Evolutionary conservation across 2,797 vertebrate genomes (phyloP).

Genomic region (Clarias pachynema): DNA sequence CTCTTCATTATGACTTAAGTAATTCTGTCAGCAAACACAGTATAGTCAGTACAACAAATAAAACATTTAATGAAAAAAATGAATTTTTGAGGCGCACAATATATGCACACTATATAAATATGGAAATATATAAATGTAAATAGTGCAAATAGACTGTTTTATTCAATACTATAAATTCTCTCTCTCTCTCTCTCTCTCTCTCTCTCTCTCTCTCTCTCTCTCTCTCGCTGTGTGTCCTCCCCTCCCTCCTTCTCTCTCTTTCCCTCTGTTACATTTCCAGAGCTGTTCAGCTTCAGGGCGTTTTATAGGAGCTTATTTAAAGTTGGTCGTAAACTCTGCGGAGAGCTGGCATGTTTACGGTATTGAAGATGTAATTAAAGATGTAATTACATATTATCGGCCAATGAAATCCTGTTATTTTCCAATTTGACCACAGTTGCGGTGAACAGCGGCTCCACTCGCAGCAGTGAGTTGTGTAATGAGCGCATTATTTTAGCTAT

Average conservation of each 20-base stretch:
- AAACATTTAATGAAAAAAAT: too few species aligned
- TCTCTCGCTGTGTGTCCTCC: not conserved
- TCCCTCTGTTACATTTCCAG: not conserved
- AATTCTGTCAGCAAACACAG: too few species aligned
- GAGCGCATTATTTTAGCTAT: not conserved
- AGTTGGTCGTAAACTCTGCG: slow-evolving; percentile 29
- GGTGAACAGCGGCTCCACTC: not conserved
- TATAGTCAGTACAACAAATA: too few species aligned
- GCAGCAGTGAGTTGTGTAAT: not conserved
- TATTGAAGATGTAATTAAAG: slow-evolving; percentile 18
- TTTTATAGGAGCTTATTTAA: slow-evolving; percentile 35
- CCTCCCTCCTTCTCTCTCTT: not conserved
- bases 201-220: not conserved
- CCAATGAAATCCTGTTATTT: not conserved
- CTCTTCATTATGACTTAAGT: too few species aligned
- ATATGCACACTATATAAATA: too few species aligned
- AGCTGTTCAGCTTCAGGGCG: slow-evolving; percentile 22
- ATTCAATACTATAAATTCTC: not conserved
- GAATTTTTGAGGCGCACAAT: too few species aligned
- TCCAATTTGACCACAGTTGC: not conserved
- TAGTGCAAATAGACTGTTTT: not conserved
- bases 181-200: not conserved
- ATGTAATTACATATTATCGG: not conserved
- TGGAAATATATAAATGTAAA: not conserved
- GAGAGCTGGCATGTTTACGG: slow-evolving; percentile 14